A percentile compares a stretch with the other conserved stretches of the same genome.
phyloP scores from a whole-genome alignment of 2,888 invertebrate genomes.

The Didymodactylos carnosus region DNA sequence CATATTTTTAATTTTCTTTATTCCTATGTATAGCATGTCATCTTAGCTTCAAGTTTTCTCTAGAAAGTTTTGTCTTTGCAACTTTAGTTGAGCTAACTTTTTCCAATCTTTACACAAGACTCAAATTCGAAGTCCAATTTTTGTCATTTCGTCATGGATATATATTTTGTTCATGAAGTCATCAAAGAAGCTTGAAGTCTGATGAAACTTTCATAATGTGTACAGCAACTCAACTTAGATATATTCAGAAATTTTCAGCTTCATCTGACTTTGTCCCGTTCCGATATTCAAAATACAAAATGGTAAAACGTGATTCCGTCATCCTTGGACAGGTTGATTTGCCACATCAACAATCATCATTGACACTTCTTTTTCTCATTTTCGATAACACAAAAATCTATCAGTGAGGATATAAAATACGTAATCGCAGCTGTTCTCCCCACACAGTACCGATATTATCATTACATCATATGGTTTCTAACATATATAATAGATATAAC shows the following conservation, averaged over 20 bases:
- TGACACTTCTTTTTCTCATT: too few relatives aligned
- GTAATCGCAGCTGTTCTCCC: too few relatives aligned
- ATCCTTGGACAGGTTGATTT: neutral
- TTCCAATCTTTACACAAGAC: neutral
- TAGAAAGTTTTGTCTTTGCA: neutral
- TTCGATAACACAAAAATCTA: too few relatives aligned
- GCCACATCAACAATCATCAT: too few relatives aligned
- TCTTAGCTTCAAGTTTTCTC: neutral
- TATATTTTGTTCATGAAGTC: neutral
- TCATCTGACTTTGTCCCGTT: neutral
- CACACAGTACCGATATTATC: too few relatives aligned
- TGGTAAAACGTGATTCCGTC: neutral
- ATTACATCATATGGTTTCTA: too few relatives aligned
- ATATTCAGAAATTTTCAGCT: neutral
- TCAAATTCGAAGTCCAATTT: neutral
- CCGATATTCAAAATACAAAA: neutral
- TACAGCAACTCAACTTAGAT: neutral
- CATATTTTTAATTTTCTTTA: neutral
- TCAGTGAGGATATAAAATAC: too few relatives aligned
- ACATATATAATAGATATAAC: too few relatives aligned
- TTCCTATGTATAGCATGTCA: neutral
- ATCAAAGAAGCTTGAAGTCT: neutral
- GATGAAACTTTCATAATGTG: neutral
- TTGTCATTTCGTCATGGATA: neutral
- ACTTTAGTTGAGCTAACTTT: neutral